A percentile compares a stretch with the other conserved stretches of the same genome.
phyloP scores from a whole-genome alignment of 37 sponge, comb jelly and placozoan species.

The Corticium candelabrum region DNA sequence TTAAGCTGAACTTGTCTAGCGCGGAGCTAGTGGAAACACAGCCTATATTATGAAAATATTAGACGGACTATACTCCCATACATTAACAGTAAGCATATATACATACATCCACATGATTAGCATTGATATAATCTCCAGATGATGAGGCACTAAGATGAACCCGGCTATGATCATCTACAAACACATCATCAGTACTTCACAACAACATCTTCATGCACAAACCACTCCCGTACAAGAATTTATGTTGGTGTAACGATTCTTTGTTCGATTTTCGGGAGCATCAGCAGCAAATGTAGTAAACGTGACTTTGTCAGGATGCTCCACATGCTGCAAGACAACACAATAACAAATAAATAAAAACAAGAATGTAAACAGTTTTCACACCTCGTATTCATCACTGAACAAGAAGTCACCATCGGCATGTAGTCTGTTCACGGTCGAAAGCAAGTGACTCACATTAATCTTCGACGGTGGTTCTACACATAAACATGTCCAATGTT shows the following conservation, averaged over 20 bases:
- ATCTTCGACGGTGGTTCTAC: not conserved
- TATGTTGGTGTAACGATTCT: conserved; percentile 81
- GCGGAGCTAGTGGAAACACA: too few species aligned
- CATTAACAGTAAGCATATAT: too few species aligned
- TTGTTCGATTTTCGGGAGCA: conserved; percentile 32
- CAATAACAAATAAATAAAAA: too few species aligned
- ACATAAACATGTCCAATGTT: not conserved
- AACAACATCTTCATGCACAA: too few species aligned
- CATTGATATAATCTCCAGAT: not conserved
- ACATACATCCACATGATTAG: not conserved
- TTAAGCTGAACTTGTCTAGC: too few species aligned
- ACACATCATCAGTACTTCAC: too few species aligned
- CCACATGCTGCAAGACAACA: not conserved
- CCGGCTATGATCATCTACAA: not conserved
- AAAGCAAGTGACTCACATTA: not conserved
- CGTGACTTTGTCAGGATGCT: not conserved
- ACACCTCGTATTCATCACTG: conserved; percentile 71
- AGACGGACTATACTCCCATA: too few species aligned
- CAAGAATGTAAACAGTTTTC: not conserved
- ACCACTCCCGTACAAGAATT: conserved; percentile 70
- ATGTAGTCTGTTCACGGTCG: conserved; percentile 25
- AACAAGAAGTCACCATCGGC: conserved; percentile 60
- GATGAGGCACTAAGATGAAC: not conserved
- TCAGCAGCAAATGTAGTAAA: not conserved
- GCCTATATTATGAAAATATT: too few species aligned